These are phyloP conservation scores for Synergus laeviventris DNA, from an alignment of 2,888 invertebrate genomes.

Conservation along the genomic window DNA sequence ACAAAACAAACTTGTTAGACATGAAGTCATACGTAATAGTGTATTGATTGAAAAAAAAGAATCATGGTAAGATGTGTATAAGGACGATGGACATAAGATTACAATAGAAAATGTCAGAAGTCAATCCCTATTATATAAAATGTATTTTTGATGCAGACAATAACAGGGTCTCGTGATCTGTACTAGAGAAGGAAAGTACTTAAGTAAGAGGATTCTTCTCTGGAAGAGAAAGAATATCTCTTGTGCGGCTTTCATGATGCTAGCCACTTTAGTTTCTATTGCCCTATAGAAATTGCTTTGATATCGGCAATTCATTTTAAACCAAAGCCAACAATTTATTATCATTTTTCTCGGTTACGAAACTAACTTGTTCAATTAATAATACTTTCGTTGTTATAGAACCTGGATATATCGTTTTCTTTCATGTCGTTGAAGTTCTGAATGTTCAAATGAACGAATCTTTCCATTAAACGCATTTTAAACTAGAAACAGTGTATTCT, in stretches of 20 bases:
- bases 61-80: neutral
- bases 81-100: neutral
- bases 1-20: neutral
- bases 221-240: slow-evolving; percentile 9
- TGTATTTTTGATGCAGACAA: slow-evolving; percentile 6
- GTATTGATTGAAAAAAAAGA: neutral
- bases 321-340: neutral
- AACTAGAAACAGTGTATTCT: too few relatives aligned
- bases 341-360: neutral
- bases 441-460: too few relatives aligned
- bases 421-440: too few relatives aligned
- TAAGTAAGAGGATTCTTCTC: slow-evolving; percentile 30
- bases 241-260: slow-evolving; percentile 6
- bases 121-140: slow-evolving; percentile 25
- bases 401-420: neutral
- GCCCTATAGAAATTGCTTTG: neutral
- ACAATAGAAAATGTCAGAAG: slow-evolving; percentile 28
- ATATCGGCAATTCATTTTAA: neutral
- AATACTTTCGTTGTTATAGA: neutral
- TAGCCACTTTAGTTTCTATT: slow-evolving; percentile 12
- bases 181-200: slow-evolving; percentile 22
- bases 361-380: neutral
- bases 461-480: too few relatives aligned
- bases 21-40: neutral
- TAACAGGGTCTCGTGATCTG: slow-evolving; percentile 15